Base-by-base conservation (phyloP, 2,888 invertebrate genomes). In the Pristionchus exspectatus region DNA sequence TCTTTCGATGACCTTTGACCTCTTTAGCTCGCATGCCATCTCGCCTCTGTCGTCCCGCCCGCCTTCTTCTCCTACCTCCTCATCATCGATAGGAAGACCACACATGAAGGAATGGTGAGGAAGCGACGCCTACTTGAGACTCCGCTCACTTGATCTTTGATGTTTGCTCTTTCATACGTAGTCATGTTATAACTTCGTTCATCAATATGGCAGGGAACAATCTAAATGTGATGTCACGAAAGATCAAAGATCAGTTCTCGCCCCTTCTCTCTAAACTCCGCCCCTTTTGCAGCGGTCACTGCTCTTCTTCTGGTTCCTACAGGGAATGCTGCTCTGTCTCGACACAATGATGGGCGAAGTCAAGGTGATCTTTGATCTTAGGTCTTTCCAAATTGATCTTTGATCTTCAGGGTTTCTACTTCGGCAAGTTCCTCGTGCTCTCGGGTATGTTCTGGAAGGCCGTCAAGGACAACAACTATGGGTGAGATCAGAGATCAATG, bases 371-470 rank as follows among this genome's bases (percentile, higher is more conserved):
- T 38, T 24, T 44, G 38, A 63, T 86, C 66, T 24, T 30, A n/a
- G 38, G 16, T 86, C 44, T 4, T 0, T 38, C 21, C 2, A 63
- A 24, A 56, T 44, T 38, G 86, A 38, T 66, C 63, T 44, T 14
- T 50, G n/a, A 30, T 16, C 85, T n/a, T 63, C 33, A 24, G 87
- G 87, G 87, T 50, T 87, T 87, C 87, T 87, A 72, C 72, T 72
- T 87, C 72, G 44, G 50, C 87, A 87, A 87, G 72, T 87, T 87
- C 44, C 54, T 87, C 72, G 87, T 87, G 30, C 72, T 87, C 5
- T 87, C 87, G 87, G 87, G 87, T 50, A 72, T 87, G 59, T 87
- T 87, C 87, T 87, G 87, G 87, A 87, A 87, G 87, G 72, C 87
- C 27, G 56, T 72, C 50, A 87, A 87, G 50, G 87, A 87, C 72